Percentiles rank a stretch among this genome's conserved stretches.
These are phyloP conservation scores for Aspidoscelis tigris DNA, from an alignment of 2,113 vertebrate species.

Conservation along the genomic window DNA sequence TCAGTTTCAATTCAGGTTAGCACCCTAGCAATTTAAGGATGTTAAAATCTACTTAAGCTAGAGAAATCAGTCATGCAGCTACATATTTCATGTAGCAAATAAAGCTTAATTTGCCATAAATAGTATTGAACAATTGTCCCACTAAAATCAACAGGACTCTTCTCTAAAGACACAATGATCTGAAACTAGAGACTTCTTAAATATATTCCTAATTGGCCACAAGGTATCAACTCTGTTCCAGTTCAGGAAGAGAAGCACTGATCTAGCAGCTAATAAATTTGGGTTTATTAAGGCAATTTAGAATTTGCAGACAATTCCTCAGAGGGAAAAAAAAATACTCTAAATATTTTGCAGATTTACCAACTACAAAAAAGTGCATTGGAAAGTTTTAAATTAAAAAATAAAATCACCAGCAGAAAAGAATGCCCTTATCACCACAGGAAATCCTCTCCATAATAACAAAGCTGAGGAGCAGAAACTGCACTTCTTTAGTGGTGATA, in stretches of 20 bases:
- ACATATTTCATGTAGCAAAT: conserved; percentile 38
- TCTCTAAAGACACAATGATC: background rate
- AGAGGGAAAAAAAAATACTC: conserved; percentile 59
- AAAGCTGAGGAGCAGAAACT: conserved; percentile 60
- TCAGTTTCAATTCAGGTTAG: conserved; percentile 64
- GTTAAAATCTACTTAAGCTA: conserved; percentile 32
- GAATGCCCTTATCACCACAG: conserved; percentile 54
- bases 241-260: conserved; percentile 55
- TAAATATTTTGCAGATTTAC: conserved; percentile 62
- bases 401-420: conserved; percentile 47
- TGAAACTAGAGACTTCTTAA: conserved; percentile 24
- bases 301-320: conserved; percentile 77
- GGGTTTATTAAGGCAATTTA: conserved; percentile 82
- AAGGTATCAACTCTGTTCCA: conserved; percentile 68
- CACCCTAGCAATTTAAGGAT: conserved; percentile 56
- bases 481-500: conserved; percentile 70
- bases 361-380: conserved; percentile 54
- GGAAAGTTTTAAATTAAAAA: conserved; percentile 49
- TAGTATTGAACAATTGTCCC: conserved; percentile 5
- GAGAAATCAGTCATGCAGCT: conserved; percentile 52
- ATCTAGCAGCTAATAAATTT: conserved; percentile 75
- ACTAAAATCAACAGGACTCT: conserved; percentile 15
- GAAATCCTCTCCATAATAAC: conserved; percentile 59
- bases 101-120: conserved; percentile 34
- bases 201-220: conserved; percentile 63